These are phyloP conservation scores for Lapara coniferarum DNA, from an alignment of 2,888 invertebrate genomes.

Conservation along the genomic window DNA sequence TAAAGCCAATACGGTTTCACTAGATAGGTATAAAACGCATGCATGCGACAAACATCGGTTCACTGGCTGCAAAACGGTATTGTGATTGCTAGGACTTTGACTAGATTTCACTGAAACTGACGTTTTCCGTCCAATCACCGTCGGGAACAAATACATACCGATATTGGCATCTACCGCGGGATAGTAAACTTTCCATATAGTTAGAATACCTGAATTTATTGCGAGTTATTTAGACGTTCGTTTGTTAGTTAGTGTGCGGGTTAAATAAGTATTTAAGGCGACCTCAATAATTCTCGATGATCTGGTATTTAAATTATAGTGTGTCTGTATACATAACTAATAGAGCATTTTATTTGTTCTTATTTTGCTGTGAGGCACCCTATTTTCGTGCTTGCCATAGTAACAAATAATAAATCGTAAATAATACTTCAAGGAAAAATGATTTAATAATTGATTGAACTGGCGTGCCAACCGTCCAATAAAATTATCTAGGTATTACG, in stretches of 20 bases:
- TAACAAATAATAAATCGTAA: too few relatives aligned
- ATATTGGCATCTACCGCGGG: conserved; percentile 1
- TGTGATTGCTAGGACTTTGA: conserved; percentile 33
- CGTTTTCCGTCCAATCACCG: conserved; percentile 29
- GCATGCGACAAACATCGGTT: conserved; percentile 25
- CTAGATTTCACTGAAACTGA: conserved; percentile 38
- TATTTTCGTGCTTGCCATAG: too few relatives aligned
- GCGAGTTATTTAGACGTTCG: too few relatives aligned
- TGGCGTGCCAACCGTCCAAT: background rate
- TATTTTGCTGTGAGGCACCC: too few relatives aligned
- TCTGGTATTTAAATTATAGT: too few relatives aligned
- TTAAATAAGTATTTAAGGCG: too few relatives aligned
- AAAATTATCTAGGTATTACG: background rate
- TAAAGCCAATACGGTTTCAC: background rate
- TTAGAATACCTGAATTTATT: background rate
- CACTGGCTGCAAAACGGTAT: conserved; percentile 35
- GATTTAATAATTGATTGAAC: too few relatives aligned
- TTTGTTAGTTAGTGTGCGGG: too few relatives aligned
- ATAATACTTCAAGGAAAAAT: too few relatives aligned
- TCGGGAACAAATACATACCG: conserved; percentile 7
- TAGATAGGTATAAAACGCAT: conserved; percentile 15
- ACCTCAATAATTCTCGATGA: too few relatives aligned
- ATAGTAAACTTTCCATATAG: background rate
- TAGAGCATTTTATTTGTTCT: too few relatives aligned
- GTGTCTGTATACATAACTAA: too few relatives aligned